phyloP scores from a whole-genome alignment of 2,113 vertebrate genomes.

The Dolichallabes microphthalmus region DNA sequence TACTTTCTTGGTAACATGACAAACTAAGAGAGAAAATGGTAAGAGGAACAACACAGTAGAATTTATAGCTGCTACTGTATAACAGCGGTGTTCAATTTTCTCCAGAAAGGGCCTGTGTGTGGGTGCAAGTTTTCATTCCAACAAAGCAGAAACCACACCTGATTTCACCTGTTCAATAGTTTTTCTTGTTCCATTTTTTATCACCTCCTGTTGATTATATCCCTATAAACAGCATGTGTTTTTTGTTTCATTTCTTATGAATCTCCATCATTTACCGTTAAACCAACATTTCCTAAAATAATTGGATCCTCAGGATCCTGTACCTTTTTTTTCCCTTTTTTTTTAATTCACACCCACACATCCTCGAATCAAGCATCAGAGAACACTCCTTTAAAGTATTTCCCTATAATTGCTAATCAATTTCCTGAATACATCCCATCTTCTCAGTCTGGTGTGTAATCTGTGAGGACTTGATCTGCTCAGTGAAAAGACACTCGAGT shows the following conservation, averaged over 20 bases:
- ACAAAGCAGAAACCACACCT: no score
- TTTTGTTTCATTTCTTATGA: neutral
- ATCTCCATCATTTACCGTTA: neutral
- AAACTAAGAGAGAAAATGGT: neutral
- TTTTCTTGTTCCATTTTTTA: neutral
- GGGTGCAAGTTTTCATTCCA: no score
- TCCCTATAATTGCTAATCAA: conserved; percentile 14
- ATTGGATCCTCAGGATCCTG: neutral
- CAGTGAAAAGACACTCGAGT: conserved; percentile 1
- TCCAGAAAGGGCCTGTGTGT: no score
- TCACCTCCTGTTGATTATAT: neutral
- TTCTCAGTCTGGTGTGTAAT: conserved; percentile 6
- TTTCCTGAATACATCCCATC: conserved; percentile 3
- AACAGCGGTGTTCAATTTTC: neutral
- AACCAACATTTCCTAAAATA: neutral
- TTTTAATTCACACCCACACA: neutral
- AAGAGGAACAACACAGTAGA: neutral
- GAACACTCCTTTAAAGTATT: neutral
- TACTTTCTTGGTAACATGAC: neutral
- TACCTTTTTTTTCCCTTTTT: neutral
- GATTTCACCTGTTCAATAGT: no score
- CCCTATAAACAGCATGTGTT: neutral
- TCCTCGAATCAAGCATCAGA: neutral
- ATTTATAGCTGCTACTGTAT: neutral
- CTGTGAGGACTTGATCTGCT: conserved; percentile 15